Evolutionary conservation across 1,140 invertebrate genomes (phyloP).

Genomic region (Drosophila ambigua): DNA sequence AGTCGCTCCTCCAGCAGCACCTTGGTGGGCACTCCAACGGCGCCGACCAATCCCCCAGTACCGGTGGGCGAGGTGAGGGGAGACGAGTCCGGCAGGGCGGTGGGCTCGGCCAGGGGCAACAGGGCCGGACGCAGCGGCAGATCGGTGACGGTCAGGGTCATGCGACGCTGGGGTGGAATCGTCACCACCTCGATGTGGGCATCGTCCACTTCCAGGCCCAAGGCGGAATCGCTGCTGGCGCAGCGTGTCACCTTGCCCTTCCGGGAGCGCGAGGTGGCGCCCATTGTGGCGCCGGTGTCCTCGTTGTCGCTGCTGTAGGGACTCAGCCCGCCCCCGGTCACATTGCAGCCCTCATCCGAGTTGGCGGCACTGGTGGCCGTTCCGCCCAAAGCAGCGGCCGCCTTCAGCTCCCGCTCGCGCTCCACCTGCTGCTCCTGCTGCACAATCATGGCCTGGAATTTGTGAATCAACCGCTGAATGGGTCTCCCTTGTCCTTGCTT

Average conservation of each 20-base stretch:
- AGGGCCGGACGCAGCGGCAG: conserved; percentile 74
- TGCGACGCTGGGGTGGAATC: conserved; percentile 57
- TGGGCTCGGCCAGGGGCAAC: conserved; percentile 79
- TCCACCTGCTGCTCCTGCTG: conserved; percentile 49
- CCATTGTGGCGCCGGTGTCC: conserved; percentile 33
- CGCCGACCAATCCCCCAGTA: background rate
- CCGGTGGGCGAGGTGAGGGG: conserved; percentile 59
- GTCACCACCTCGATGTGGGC: conserved; percentile 31
- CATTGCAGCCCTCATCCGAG: conserved; percentile 79
- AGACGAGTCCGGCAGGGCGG: conserved; percentile 70
- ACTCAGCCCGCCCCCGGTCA: conserved; percentile 57
- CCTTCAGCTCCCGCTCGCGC: conserved; percentile 19
- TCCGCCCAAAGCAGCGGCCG: background rate
- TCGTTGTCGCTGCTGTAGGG: conserved; percentile 80
- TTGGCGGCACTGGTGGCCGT: conserved; percentile 52
- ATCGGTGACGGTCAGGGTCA: conserved; percentile 80
- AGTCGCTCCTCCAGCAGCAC: conserved; percentile 79
- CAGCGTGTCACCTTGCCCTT: conserved; percentile 78
- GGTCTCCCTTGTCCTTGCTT: conserved; percentile 4
- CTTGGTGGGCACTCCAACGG: conserved; percentile 68
- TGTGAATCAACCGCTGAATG: conserved; percentile 60
- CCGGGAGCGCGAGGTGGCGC: conserved; percentile 1
- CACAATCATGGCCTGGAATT: conserved; percentile 72
- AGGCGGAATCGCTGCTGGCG: conserved; percentile 79
- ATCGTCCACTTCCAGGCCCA: conserved; percentile 79